Conservation (phyloP, 35 echinoderm and acorn worm genomes). For the Chiridota heheva region DNA sequence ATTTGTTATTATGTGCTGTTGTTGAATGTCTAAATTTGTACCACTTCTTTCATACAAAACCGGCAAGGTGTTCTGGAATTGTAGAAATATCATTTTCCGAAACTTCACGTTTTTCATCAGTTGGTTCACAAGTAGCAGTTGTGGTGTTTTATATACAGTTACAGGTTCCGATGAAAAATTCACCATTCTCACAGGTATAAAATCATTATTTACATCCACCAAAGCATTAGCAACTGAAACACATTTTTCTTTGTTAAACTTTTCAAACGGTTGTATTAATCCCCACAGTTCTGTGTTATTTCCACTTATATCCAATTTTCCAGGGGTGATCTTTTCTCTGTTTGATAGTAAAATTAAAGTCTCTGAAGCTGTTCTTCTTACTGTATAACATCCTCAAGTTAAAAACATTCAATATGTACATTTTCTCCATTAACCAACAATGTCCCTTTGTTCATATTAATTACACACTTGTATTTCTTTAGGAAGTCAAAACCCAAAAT, state of each 20-base stretch:
- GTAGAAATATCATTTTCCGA: not conserved
- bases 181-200: not conserved
- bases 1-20: not conserved
- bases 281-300: not conserved
- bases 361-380: not conserved
- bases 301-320: not conserved
- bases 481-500: slow-evolving; percentile 55
- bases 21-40: not conserved
- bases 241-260: not conserved
- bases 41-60: not conserved
- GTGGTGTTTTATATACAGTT: not conserved
- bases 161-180: not conserved
- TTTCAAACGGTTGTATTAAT: not conserved
- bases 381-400: not conserved
- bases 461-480: slow-evolving; percentile 15
- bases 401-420: not conserved
- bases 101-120: not conserved
- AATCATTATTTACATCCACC: not conserved
- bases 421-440: not conserved
- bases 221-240: not conserved
- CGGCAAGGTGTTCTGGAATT: not conserved
- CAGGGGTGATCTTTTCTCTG: not conserved
- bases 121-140: not conserved
- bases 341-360: slow-evolving; percentile 1
- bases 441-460: slow-evolving; percentile 1